A percentile compares a stretch with the other conserved stretches of the same genome.
Conservation (phyloP, 2,113 vertebrate genomes). For the Paramormyrops kingsleyae region DNA sequence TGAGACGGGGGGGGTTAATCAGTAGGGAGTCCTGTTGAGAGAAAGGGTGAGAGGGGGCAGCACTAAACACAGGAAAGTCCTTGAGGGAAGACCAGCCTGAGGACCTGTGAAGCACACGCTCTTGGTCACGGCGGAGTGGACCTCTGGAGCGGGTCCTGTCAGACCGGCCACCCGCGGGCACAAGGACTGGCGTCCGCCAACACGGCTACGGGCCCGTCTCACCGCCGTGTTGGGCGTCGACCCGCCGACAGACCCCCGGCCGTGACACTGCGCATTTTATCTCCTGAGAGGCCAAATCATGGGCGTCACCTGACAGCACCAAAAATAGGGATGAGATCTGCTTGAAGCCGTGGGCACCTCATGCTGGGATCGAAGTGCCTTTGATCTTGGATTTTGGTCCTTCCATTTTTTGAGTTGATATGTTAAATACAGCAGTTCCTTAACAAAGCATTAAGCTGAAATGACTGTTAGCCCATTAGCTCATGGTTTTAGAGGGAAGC, state of each 20-base stretch:
- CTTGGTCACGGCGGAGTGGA: neutral
- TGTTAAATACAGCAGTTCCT: neutral
- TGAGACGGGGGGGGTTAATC: neutral
- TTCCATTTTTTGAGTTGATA: neutral
- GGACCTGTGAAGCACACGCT: neutral
- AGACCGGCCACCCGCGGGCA: neutral
- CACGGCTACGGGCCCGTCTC: neutral
- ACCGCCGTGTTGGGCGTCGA: neutral
- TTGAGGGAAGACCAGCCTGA: neutral
- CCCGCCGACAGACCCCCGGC: neutral
- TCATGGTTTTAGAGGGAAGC: neutral
- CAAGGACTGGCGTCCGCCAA: neutral
- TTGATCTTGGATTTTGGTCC: conserved; percentile 1
- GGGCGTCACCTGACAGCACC: neutral
- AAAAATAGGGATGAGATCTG: neutral
- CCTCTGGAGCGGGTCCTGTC: neutral
- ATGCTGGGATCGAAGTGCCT: neutral
- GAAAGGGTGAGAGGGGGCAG: neutral
- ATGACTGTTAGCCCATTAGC: conserved; percentile 6
- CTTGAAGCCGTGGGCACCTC: neutral
- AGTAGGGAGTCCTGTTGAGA: neutral
- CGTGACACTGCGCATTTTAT: neutral
- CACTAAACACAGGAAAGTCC: neutral
- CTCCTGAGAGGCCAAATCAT: neutral
- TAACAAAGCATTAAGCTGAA: neutral